phyloP scores from a whole-genome alignment of 2,888 invertebrate species.

The Corythucha ciliata region DNA sequence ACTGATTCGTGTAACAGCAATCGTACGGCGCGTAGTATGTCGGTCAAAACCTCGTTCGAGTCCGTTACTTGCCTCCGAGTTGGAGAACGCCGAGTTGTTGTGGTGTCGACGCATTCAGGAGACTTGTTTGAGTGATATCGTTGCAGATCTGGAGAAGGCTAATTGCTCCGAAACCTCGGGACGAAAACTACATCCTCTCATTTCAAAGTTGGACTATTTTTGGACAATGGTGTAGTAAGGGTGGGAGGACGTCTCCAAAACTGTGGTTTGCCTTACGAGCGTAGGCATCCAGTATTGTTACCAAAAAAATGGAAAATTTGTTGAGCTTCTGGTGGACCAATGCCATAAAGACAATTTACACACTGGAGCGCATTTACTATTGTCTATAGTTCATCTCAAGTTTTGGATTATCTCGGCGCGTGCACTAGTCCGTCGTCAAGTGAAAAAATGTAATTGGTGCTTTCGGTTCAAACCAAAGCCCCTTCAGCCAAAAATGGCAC shows the following conservation, averaged over 20 bases:
- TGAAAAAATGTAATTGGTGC: constrained; percentile 5
- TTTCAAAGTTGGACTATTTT: too few species aligned
- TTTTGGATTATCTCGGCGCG: constrained; percentile 14
- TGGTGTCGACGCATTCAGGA: background rate
- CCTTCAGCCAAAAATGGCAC: constrained; percentile 20
- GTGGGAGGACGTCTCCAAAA: too few species aligned
- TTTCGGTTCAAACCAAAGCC: constrained; percentile 9
- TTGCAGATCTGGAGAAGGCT: too few species aligned
- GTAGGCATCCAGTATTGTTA: constrained; percentile 4
- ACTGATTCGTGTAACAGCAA: background rate
- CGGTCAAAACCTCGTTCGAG: background rate
- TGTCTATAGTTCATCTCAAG: background rate
- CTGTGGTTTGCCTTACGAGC: constrained; percentile 25
- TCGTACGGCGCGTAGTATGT: background rate
- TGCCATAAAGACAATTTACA: constrained; percentile 7
- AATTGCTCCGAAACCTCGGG: too few species aligned
- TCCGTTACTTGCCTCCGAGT: background rate
- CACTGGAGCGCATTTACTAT: constrained; percentile 2
- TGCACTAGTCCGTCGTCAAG: background rate
- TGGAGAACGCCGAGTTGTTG: background rate
- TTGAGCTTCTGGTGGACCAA: constrained; percentile 8
- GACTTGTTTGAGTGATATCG: background rate
- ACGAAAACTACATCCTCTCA: too few species aligned
- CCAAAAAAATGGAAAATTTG: background rate
- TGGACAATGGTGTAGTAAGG: background rate